Evolutionary conservation across 2,113 vertebrate species (phyloP).

Genomic region (Ploceus nigricollis): DNA sequence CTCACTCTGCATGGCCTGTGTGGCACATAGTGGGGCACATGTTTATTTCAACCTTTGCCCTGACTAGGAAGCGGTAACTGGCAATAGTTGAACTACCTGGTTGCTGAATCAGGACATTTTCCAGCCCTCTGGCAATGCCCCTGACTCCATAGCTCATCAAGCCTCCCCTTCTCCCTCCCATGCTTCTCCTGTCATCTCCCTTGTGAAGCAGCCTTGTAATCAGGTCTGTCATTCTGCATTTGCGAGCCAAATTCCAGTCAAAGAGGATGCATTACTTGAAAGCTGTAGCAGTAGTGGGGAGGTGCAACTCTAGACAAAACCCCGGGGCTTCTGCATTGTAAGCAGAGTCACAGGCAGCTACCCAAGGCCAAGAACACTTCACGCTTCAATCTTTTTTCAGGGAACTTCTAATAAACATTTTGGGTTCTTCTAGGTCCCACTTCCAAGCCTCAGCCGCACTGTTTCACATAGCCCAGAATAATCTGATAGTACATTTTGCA

Average conservation of each 20-base stretch:
- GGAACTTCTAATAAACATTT: not conserved
- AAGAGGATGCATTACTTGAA: constrained; percentile 10
- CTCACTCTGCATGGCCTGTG: not conserved
- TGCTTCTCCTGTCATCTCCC: not conserved
- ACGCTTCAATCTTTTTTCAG: not conserved
- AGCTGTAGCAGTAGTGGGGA: constrained; percentile 12
- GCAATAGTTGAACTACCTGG: not conserved
- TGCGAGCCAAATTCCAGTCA: constrained; percentile 14
- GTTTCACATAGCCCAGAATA: not conserved
- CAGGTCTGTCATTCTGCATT: not conserved
- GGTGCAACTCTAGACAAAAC: not conserved
- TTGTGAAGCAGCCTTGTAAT: constrained; percentile 6
- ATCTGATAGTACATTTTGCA: not conserved
- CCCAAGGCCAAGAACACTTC: not conserved
- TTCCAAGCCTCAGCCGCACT: not conserved
- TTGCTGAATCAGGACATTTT: constrained; percentile 2
- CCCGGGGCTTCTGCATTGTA: not conserved
- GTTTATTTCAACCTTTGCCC: not conserved
- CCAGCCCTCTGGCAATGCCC: not conserved
- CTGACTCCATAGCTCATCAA: not conserved
- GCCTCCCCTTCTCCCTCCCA: not conserved
- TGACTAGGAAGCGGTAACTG: not conserved
- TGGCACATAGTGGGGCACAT: not conserved
- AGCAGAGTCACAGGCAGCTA: not conserved
- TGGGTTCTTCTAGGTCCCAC: not conserved